Evolutionary conservation across 2,797 vertebrate species (phyloP), one percentile per base, ranked within the genome.

Genomic region (Peromyscus nudipes): DNA sequence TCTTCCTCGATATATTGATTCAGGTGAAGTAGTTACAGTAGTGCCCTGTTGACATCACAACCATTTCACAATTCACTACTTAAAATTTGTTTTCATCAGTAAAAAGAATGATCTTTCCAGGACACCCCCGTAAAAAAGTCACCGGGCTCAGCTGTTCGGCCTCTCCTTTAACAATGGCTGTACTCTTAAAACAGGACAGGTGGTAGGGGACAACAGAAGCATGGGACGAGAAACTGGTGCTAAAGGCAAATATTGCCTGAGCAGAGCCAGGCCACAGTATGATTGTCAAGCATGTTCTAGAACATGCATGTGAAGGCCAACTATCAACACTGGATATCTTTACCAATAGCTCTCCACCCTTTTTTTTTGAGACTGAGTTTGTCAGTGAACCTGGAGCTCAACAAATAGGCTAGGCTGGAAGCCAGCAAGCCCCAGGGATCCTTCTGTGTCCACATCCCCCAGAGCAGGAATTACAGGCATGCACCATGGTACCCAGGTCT

Each of bases 221-320:
- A 11, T 3, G 34, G 14, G 29, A 21, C 6, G 3, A 34, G 55
- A 40, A 23, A 98, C 98, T 97, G 31, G 98, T 98, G 92, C 98
- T 98, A 93, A 98, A 95, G 25, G 90, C 14, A 2, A 94, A 91
- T 85, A 93, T 93, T 93, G 86, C 73, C 96, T 95, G 60, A 49
- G 57, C n/a, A 34, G 76, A 83, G 55, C 60, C 88, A 80, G 81
- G 65, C n/a, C 91, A 88, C 65, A 3, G 27, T 0, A 34, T 67
- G 3, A 37, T 62, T 6, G 89, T 62, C 21, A 82, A 46, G 31
- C 65, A 34, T 4, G 25, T 88, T 93, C 82, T 89, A 46, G 80
- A 81, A 31, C 8, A 2, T 13, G 5, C 2, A 6, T 73, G n/a
- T 57, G 23, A 9, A 52, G 29, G 52, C 9, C 14, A 57, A 29